Percentiles rank a stretch among this genome's conserved stretches.
These are phyloP conservation scores for Paramormyrops kingsleyae DNA, from an alignment of 2,113 vertebrate species.

Conservation along the genomic window DNA sequence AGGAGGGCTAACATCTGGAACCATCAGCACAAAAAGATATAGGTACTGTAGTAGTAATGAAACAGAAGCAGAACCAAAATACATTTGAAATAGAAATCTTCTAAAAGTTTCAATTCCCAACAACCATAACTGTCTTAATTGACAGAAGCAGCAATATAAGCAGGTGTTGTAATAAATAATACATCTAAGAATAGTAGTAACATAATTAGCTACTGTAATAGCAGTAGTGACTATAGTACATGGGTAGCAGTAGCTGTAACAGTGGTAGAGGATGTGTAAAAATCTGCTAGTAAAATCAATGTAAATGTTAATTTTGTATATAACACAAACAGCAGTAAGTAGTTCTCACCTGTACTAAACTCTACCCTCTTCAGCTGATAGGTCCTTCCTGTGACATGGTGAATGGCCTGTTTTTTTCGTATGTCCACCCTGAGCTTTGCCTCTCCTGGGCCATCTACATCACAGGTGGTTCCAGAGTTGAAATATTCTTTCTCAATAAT, in stretches of 20 bases:
- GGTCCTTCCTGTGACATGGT: background rate
- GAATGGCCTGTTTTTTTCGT: slow-evolving; percentile 20
- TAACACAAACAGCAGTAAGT: background rate
- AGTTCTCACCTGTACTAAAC: background rate
- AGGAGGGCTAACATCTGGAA: slow-evolving; percentile 47
- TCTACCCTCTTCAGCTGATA: slow-evolving; percentile 29
- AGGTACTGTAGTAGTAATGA: background rate
- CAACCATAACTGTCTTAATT: background rate
- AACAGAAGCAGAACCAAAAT: background rate
- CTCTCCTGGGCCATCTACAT: background rate
- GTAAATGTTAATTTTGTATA: background rate
- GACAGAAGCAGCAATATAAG: background rate
- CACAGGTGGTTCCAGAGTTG: background rate
- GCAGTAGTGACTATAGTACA: background rate
- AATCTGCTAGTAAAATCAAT: background rate
- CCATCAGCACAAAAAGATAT: background rate
- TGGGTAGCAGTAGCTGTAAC: background rate
- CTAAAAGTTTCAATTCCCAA: background rate
- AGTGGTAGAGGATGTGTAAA: background rate
- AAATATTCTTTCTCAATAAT: slow-evolving; percentile 30
- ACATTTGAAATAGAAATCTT: background rate
- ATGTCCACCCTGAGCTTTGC: slow-evolving; percentile 23
- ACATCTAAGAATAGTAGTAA: background rate
- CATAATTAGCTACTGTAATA: background rate
- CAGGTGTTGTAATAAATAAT: background rate